Conservation (phyloP, 2,888 invertebrate species). For the Hyposoter didymator region DNA sequence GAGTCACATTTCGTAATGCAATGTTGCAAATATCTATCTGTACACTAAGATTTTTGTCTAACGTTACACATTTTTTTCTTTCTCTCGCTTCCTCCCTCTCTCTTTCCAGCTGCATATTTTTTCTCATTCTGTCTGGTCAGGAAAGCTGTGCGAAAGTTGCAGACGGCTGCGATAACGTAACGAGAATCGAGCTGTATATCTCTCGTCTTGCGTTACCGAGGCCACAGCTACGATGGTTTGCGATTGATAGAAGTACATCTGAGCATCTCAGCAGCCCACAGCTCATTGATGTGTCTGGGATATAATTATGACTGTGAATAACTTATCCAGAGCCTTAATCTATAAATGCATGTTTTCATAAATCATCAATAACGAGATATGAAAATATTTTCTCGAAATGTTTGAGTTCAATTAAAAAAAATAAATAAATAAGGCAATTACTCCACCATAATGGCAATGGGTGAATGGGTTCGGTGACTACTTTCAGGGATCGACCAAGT, state of each 20-base stretch:
- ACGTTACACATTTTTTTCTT: conserved; percentile 47
- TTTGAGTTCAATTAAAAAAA: neutral
- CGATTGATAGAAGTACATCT: conserved; percentile 41
- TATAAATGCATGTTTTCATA: neutral
- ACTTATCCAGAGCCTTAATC: neutral
- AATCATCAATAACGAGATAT: neutral
- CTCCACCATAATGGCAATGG: too few relatives aligned
- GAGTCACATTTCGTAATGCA: conserved; percentile 31
- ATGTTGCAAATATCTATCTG: conserved; percentile 14
- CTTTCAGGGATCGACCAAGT: too few relatives aligned
- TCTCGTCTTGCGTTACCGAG: conserved; percentile 73
- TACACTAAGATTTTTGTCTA: conserved; percentile 45
- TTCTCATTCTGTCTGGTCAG: neutral
- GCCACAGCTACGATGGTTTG: conserved; percentile 66
- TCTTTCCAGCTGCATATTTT: neutral
- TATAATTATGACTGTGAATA: neutral
- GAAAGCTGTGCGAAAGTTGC: conserved; percentile 51
- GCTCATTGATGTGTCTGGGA: conserved; percentile 9
- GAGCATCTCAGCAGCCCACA: conserved; percentile 46
- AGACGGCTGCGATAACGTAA: conserved; percentile 74
- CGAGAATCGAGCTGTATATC: conserved; percentile 69
- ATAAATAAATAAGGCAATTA: too few relatives aligned
- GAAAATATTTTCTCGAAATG: neutral
- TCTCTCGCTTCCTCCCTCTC: neutral
- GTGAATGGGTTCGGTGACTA: too few relatives aligned